Evolutionary conservation across 2,888 invertebrate species (phyloP), one percentile per base, ranked within the genome.

Genomic region (Calephelis perditalis): DNA sequence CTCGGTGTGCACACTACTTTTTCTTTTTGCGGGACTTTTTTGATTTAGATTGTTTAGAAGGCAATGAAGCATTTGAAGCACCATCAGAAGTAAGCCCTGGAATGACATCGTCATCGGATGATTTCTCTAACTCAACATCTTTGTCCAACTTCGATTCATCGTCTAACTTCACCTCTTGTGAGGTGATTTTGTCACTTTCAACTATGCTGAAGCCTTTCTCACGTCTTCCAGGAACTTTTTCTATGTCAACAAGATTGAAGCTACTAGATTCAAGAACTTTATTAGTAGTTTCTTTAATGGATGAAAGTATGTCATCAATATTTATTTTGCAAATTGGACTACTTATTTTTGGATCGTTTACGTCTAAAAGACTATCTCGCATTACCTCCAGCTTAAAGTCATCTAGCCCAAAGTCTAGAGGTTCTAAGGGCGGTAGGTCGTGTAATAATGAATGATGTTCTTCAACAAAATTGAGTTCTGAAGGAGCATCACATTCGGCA

Each of bases 11-110:
- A 83, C 81, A 82, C 81, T 92, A 93, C 82, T 92, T 93, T 76
- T 92, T 92, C 84, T 92, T 93, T 75, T 91, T 92, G 74, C 92
- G 93, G 59, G 92, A 84, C 74, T 92, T 92, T 74, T 91, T 92
- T 73, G 91, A 85, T 67, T 89, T 88, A 47, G 86, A 84, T 79
- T 84, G 84, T 76, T 90, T 90, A 69, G 77, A 79, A 71, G 84
- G 79, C 72, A 82, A 74, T 59, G 78, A 73, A 65, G 79, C 67
- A 67, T 77, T 83, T 63, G 82, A 80, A 69, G 84, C 78, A 75
- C 85, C 82, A 70, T 60, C 60, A 8, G 37, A 12, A 11, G 52
- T 58, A 37, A 56, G 82, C 2, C 90, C 90, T 45, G 91, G 89
- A 3, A 84, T 76, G 63, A 86, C 91, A 63, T 92, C 92, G 59